These are phyloP conservation scores for Gila orcuttii DNA, from an alignment of 2,113 vertebrate genomes.

Conservation along the genomic window DNA sequence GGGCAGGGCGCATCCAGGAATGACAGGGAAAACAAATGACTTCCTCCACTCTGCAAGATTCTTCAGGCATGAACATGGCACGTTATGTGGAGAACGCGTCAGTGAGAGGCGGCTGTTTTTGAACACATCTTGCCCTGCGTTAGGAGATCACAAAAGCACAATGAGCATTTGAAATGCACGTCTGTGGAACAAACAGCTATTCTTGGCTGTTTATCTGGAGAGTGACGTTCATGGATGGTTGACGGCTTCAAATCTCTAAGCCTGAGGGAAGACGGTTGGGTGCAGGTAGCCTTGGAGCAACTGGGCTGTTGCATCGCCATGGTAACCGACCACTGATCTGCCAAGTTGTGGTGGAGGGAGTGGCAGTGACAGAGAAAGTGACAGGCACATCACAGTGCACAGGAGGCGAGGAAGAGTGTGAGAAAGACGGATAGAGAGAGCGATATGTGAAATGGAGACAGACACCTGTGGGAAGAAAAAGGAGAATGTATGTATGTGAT, in stretches of 20 bases:
- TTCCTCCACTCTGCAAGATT: background rate
- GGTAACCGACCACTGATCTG: slow-evolving; percentile 75
- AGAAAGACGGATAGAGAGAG: slow-evolving; percentile 17
- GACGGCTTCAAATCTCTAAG: slow-evolving; percentile 54
- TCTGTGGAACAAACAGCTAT: slow-evolving; percentile 4
- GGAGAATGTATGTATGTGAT: background rate
- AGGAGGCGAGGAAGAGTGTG: slow-evolving; percentile 13
- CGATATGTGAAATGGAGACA: background rate
- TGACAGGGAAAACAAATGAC: slow-evolving; percentile 40
- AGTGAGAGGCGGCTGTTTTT: background rate
- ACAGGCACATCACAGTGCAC: slow-evolving; percentile 41
- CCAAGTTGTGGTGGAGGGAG: slow-evolving; percentile 62
- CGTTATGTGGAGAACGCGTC: background rate
- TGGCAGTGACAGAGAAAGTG: slow-evolving; percentile 41
- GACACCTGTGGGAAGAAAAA: slow-evolving; percentile 5
- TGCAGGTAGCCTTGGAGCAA: slow-evolving; percentile 53
- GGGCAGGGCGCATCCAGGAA: slow-evolving; percentile 40
- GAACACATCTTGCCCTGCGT: background rate
- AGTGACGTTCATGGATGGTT: slow-evolving; percentile 38
- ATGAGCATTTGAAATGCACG: slow-evolving; percentile 6
- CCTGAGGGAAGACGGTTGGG: slow-evolving; percentile 57
- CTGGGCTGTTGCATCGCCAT: slow-evolving; percentile 63
- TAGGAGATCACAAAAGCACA: slow-evolving; percentile 13
- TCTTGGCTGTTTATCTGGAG: slow-evolving; percentile 5
- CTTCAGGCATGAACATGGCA: slow-evolving; percentile 4